Evolutionary conservation across 2,888 invertebrate genomes (phyloP).

Genomic region (Hemistola chrysoprasaria): DNA sequence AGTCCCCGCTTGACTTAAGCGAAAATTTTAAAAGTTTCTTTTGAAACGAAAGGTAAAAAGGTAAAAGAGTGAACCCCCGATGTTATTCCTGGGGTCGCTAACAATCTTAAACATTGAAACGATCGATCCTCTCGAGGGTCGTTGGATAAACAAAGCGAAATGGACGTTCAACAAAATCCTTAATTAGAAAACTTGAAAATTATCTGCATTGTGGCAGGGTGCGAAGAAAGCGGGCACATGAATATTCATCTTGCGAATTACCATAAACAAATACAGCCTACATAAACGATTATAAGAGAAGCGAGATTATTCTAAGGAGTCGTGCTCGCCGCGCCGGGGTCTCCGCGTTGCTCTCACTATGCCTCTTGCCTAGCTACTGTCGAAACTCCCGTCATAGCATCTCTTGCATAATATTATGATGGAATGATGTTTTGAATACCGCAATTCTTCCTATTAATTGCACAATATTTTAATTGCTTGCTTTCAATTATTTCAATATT

Average conservation of each 20-base stretch:
- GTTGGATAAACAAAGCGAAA: slow-evolving; percentile 26
- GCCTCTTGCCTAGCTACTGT: too few species aligned
- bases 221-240: slow-evolving; percentile 30
- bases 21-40: too few species aligned
- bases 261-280: slow-evolving; percentile 48
- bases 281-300: slow-evolving; percentile 34
- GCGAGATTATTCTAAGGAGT: slow-evolving; percentile 30
- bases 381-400: too few species aligned
- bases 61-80: too few species aligned
- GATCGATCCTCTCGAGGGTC: slow-evolving; percentile 17
- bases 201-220: slow-evolving; percentile 34
- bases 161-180: slow-evolving; percentile 25
- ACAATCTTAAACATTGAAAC: background rate
- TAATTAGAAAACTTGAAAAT: slow-evolving; percentile 36
- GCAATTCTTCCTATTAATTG: too few species aligned
- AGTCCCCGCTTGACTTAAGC: too few species aligned
- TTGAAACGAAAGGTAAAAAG: too few species aligned
- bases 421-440: too few species aligned
- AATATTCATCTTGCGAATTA: slow-evolving; percentile 49
- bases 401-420: too few species aligned
- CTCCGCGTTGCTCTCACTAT: background rate
- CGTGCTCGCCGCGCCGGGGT: slow-evolving; percentile 14
- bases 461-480: too few species aligned
- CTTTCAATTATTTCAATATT: too few species aligned
- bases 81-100: too few species aligned